Conservation (phyloP, 2,888 invertebrate species). For the Idaea straminata region DNA sequence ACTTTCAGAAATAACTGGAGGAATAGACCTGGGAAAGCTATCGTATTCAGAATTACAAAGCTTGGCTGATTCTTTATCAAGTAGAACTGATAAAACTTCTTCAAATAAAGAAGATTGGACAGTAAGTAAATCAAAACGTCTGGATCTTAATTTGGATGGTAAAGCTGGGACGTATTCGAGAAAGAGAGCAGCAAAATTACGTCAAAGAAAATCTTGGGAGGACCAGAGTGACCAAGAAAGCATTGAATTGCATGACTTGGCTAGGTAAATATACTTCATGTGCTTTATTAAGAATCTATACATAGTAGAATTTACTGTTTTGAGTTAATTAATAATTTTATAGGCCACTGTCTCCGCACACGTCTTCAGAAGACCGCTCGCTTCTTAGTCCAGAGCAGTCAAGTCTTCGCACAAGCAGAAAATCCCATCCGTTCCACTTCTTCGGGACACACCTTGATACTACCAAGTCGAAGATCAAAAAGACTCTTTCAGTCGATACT, state of each 20-base stretch:
- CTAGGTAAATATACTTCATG: constrained; percentile 51
- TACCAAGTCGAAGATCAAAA: constrained; percentile 72
- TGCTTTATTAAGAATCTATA: constrained; percentile 18
- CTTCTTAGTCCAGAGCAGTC: constrained; percentile 70
- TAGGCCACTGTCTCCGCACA: constrained; percentile 73
- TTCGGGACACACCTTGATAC: constrained; percentile 71
- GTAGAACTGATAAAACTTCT: constrained; percentile 60
- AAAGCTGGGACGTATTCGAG: constrained; percentile 76
- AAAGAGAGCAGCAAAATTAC: constrained; percentile 68
- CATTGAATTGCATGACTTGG: constrained; percentile 84
- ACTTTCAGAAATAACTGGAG: constrained; percentile 63
- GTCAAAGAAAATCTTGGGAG: constrained; percentile 84
- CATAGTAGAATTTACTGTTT: neutral
- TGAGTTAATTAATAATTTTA: constrained; percentile 6
- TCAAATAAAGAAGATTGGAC: constrained; percentile 74
- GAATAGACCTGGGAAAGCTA: constrained; percentile 65
- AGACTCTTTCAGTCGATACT: constrained; percentile 74
- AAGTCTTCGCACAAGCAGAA: constrained; percentile 57
- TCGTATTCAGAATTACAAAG: constrained; percentile 69
- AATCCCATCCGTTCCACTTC: constrained; percentile 66
- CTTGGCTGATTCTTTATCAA: constrained; percentile 67
- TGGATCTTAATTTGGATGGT: constrained; percentile 69
- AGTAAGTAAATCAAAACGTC: constrained; percentile 64
- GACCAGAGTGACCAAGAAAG: constrained; percentile 86
- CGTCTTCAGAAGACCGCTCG: constrained; percentile 68